Base-by-base conservation (phyloP, 2,113 vertebrate species). In the Ammodytes marinus region DNA sequence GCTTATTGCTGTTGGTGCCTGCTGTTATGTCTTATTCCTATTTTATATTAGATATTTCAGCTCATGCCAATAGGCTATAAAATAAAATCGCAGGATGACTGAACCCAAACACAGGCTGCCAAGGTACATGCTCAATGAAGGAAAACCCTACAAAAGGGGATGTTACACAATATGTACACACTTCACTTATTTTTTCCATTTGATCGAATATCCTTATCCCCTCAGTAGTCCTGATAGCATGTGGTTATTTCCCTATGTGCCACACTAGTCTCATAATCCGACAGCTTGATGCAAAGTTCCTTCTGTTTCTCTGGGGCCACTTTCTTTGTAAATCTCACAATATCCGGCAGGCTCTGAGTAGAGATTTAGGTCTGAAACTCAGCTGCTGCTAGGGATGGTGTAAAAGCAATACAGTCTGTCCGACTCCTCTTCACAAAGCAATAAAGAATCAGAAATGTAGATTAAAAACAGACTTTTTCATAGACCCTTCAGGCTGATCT, bases 321-420 rank as follows among this genome's bases (percentile, higher is more conserved):
- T 74, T 80, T 75, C 58, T 42, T 4, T 63, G 59, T 54, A 85
- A 82, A 70, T 77, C 79, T 80, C 59, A 55, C 59, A 80, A 82
- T 82, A 83, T 87, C 75, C 72, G 7, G 35, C 71, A 15, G 61
- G 77, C 58, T 86, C 47, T 57, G 19, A 66, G 14, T 14, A 40
- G 57, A 84, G 85, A 86, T 87, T 79, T 71, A 79, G 59, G 82
- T 80, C 79, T 86, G 69, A 84, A 55, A 80, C 63, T 82, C 69
- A 85, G 78, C 79, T 89, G 82, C 84, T 87, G 82, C 71, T 63
- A 4, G 43, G 42, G 71, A 69, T 71, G 43, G 55, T 15, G 73
- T 53, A 67, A 83, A 78, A 82, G 73, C 79, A 87, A 49, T 39
- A 40, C 40, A 58, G 64, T 87, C 82, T 89, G 75, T 59, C 54